A percentile compares a stretch with the other conserved stretches of the same genome.
phyloP scores from a whole-genome alignment of 2,797 vertebrate genomes.

The Brachymystax lenok region DNA sequence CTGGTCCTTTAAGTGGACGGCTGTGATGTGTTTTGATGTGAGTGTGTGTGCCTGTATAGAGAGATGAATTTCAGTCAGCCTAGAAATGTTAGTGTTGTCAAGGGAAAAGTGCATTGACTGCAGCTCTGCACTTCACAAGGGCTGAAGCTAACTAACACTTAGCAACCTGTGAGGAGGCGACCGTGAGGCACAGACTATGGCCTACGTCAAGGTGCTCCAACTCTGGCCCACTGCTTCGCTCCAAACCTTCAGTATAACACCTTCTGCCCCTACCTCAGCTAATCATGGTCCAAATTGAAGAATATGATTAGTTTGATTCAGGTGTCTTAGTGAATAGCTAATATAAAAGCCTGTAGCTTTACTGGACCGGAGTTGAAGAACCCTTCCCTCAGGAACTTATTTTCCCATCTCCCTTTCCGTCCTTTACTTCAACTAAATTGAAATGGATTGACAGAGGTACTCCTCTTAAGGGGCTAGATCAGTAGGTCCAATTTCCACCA shows the following conservation, averaged over 20 bases:
- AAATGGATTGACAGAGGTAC: conserved; percentile 26
- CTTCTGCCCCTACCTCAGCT: background rate
- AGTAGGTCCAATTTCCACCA: conserved; percentile 48
- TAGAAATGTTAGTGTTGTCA: conserved; percentile 24
- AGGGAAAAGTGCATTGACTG: conserved; percentile 14
- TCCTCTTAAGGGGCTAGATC: conserved; percentile 37
- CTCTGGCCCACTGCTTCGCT: background rate
- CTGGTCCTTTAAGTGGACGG: background rate
- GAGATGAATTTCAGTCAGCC: conserved; percentile 5
- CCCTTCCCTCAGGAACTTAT: conserved; percentile 6
- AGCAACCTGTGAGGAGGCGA: background rate
- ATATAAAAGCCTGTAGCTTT: background rate
- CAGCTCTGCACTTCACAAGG: background rate
- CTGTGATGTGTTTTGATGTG: background rate
- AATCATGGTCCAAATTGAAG: background rate
- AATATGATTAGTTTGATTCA: background rate
- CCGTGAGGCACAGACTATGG: background rate
- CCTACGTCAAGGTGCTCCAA: background rate
- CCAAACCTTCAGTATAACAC: background rate
- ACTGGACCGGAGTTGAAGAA: background rate
- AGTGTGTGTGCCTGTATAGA: background rate
- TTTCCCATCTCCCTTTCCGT: conserved; percentile 4
- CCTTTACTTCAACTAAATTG: background rate
- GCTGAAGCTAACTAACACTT: background rate
- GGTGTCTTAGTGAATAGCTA: background rate